phyloP scores from a whole-genome alignment of 2,888 invertebrate genomes.

The Coenonympha arcania region DNA sequence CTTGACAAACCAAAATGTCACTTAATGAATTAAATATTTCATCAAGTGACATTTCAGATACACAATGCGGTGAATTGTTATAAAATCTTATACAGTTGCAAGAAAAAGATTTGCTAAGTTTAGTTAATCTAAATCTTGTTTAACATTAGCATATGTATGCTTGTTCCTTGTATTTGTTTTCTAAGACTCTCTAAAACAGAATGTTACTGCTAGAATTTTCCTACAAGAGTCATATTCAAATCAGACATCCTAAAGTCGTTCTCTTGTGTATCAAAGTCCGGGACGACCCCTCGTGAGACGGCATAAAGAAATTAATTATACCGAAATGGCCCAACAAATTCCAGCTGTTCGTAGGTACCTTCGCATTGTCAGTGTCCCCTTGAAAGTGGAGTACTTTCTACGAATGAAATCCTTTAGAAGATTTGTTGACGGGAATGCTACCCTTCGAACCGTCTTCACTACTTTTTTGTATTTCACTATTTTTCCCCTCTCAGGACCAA shows the following conservation, averaged over 20 bases:
- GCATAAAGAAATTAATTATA: constrained; percentile 6
- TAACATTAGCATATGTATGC: too few species aligned
- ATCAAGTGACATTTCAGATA: too few species aligned
- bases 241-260: not conserved
- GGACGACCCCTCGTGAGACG: not conserved
- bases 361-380: constrained; percentile 14
- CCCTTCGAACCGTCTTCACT: constrained; percentile 6
- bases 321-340: constrained; percentile 6
- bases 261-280: not conserved
- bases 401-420: constrained; percentile 15
- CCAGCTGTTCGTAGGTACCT: constrained; percentile 1
- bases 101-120: too few species aligned
- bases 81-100: too few species aligned
- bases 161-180: too few species aligned
- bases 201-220: not conserved
- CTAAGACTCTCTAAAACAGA: too few species aligned
- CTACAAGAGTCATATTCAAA: not conserved
- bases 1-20: too few species aligned
- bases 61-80: too few species aligned
- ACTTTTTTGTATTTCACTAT: not conserved
- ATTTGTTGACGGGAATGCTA: constrained; percentile 15
- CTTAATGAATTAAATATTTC: too few species aligned
- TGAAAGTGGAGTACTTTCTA: constrained; percentile 9
- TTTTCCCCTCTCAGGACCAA: too few species aligned
- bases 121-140: too few species aligned